A percentile compares a stretch with the other conserved stretches of the same genome.
phyloP scores from a whole-genome alignment of 2,113 vertebrate species.

The Cyprinodon brontotheroides region DNA sequence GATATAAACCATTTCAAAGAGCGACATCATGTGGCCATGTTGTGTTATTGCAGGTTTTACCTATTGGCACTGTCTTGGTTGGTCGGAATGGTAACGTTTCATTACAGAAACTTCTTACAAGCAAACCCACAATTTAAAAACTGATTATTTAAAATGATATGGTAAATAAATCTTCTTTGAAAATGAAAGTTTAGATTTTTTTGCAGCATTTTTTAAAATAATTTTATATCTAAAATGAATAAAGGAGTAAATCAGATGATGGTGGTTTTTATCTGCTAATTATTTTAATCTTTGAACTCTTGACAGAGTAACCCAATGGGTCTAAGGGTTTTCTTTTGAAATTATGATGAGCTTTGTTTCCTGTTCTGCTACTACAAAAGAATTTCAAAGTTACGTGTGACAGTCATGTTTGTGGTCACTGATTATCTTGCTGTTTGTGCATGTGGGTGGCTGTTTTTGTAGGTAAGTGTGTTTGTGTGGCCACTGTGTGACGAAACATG shows the following conservation, averaged over 20 bases:
- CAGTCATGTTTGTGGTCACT: too few species aligned
- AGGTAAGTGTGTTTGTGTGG: too few species aligned
- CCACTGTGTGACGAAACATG: too few species aligned
- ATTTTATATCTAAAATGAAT: too few species aligned
- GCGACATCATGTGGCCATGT: slow-evolving; percentile 46
- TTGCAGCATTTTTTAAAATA: too few species aligned
- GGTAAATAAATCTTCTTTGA: too few species aligned
- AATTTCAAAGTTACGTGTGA: too few species aligned
- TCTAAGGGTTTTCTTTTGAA: neutral
- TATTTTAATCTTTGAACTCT: neutral
- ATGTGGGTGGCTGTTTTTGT: too few species aligned
- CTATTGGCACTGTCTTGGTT: neutral
- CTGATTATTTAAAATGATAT: too few species aligned
- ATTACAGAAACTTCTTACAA: neutral
- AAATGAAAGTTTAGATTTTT: too few species aligned
- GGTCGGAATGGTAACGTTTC: neutral
- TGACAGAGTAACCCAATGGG: neutral
- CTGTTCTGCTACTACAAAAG: neutral
- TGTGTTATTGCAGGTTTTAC: slow-evolving; percentile 28
- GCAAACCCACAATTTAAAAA: neutral
- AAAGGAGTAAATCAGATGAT: neutral
- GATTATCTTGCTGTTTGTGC: neutral
- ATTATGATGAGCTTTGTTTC: neutral
- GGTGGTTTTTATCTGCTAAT: neutral
- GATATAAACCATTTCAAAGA: slow-evolving; percentile 4